Conservation (phyloP, 2,113 vertebrate species). For the Cheilinus undulatus region DNA sequence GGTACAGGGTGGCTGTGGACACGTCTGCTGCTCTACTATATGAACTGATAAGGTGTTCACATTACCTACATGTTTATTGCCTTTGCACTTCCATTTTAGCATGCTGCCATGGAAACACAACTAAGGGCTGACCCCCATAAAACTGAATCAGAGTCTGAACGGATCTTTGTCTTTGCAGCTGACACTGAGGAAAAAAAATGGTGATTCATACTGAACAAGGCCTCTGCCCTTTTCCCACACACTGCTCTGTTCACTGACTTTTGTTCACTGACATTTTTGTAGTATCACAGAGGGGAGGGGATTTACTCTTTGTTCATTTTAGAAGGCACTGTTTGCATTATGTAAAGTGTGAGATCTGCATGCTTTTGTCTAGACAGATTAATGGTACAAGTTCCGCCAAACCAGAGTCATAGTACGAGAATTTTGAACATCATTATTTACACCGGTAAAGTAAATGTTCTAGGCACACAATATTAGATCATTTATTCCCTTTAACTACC, state of each 20-base stretch:
- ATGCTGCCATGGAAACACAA: constrained; percentile 31
- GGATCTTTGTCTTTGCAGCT: constrained; percentile 22
- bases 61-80: constrained; percentile 33
- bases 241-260: neutral
- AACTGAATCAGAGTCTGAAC: constrained; percentile 10
- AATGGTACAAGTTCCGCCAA: too few species aligned
- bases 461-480: too few species aligned
- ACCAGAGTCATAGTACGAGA: too few species aligned
- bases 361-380: too few species aligned
- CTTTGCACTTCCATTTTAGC: constrained; percentile 7
- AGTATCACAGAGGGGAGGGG: neutral
- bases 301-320: neutral
- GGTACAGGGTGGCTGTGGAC: too few species aligned
- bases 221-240: neutral
- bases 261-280: neutral
- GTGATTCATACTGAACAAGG: constrained; percentile 6
- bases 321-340: neutral
- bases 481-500: too few species aligned
- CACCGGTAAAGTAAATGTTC: too few species aligned
- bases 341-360: too few species aligned
- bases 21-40: neutral
- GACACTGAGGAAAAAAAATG: neutral
- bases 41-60: constrained; percentile 33
- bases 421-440: too few species aligned
- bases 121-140: constrained; percentile 2